Base-by-base conservation (phyloP, 2,797 vertebrate genomes). In the Aphelocoma californica region DNA sequence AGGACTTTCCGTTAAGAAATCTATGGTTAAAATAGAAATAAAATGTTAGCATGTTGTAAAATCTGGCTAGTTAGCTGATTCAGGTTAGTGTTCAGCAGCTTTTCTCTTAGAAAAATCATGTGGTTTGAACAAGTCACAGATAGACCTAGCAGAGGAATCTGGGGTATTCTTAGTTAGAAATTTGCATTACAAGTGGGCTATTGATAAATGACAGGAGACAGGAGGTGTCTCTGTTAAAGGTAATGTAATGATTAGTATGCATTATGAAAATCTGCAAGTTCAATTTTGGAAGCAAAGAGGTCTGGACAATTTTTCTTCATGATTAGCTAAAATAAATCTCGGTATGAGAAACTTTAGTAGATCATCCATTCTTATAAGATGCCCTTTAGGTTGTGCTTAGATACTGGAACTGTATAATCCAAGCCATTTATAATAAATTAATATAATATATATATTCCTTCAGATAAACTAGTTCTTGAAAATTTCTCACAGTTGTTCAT, bases 121-220 rank as follows among this genome's bases (percentile, higher is more conserved):
- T 44, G 25, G 61, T 91, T 94, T 51, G 34, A 82, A 53, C 62
- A 93, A 95, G 56, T 70, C 72, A 83, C 31, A 62, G 53, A 79
- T 26, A 88, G 38, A 83, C 66, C 42, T 66, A 77, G 47, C 32
- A 80, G 56, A 71, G 71, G 56, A 95, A 91, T 51, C 24, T 48
- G 15, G 40, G 32, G 42, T 89, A 95, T 82, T 88, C 9, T 87
- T 82, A 82, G 47, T 74, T 57, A 87, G 78, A 36, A 86, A 92
- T 92, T 95, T 92, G 78, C 74, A 82, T 95, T 82, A 71, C 57
- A 95, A 94, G 64, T 85, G 67, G 45, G 72, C 34, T 65, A 82
- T 44, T 87, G 60, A 87, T 80, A 78, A 91, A 82, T 93, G 78
- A 87, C 84, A 85, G 26, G 56, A 94, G 80, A 66, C 54, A 81